Base-by-base conservation (phyloP, 2,888 invertebrate genomes). In the Gryllus longicercus region DNA sequence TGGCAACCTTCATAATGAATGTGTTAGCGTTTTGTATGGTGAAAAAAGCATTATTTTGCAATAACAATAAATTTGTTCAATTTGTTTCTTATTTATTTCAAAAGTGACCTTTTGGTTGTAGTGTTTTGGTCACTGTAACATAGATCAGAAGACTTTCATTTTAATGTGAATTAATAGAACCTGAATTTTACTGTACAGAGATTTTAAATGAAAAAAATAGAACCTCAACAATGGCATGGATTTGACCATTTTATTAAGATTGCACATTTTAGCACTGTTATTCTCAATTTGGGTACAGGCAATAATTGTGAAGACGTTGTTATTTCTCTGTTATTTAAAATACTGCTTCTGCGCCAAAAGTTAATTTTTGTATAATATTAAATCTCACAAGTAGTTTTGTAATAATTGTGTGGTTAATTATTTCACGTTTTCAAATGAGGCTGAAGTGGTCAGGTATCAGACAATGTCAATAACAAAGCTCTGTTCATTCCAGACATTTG, bases 181-280 rank as follows among this genome's bases (percentile, higher is more conserved):
- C 80, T 81, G 82, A 82, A 79, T 82, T 81, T 82, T 82, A 82
- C 82, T 82, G 82, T 82, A 82, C 82, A 82, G 82, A 82, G 79
- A 80, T 81, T 80, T 79, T 79, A 76, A 76, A 78, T 77, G 80
- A 79, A 77, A 74, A 78, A 80, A 82, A 79, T 50, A 49, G 79
- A 50, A 76, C 79, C 79, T 80, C 79, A 80, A 80, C 74, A 79
- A 79, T 75, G 75, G 79, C 74, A 80, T 76, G 80, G 80, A 81
- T 82, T 79, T 80, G 80, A 80, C 80, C 81, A 81, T 80, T 75
- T 79, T 77, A 51, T 79, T 50, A 79, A 78, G 51, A 80, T 74
- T 79, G 75, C 80, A 79, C 80, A 79, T 76, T 74, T 81, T 79
- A 77, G 18, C 79, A 79, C 63, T 78, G 81, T 79, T 79, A 80